These are phyloP conservation scores for Pollimyrus isidori DNA, from an alignment of 2,113 vertebrate genomes.

Conservation along the genomic window DNA sequence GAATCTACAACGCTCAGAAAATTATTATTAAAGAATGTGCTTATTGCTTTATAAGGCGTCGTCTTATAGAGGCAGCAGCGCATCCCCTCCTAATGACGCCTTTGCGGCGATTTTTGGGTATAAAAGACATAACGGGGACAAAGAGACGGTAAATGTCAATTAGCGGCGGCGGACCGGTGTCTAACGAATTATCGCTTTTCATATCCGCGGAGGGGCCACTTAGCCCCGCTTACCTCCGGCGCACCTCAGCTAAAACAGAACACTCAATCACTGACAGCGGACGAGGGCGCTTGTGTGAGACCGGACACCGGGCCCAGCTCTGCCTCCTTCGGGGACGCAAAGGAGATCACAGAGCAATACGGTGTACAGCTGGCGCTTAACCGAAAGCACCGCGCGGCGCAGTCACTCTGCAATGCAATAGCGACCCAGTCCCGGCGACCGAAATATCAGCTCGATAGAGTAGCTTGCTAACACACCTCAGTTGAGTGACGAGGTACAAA, in stretches of 20 bases:
- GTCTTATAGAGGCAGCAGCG: not conserved
- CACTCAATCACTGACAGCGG: not conserved
- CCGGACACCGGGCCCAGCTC: not conserved
- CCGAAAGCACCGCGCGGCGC: not conserved
- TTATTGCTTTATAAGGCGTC: not conserved
- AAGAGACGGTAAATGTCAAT: not conserved
- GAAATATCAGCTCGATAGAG: not conserved
- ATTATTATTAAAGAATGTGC: not conserved
- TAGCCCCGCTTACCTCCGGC: not conserved
- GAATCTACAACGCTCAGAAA: not conserved
- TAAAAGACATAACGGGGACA: not conserved
- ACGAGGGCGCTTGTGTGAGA: not conserved
- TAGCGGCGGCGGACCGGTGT: not conserved
- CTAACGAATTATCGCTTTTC: not conserved
- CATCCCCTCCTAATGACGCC: not conserved
- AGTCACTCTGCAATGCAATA: not conserved
- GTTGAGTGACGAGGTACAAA: constrained; percentile 23
- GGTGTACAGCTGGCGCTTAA: not conserved
- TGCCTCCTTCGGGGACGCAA: not conserved
- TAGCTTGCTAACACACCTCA: constrained; percentile 31
- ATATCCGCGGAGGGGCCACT: not conserved
- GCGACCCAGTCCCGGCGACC: not conserved
- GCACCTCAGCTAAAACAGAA: not conserved
- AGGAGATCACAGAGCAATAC: not conserved
- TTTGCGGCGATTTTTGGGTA: not conserved